Conservation (phyloP, 2,113 vertebrate species). For the Mesembrinibis cayennensis region DNA sequence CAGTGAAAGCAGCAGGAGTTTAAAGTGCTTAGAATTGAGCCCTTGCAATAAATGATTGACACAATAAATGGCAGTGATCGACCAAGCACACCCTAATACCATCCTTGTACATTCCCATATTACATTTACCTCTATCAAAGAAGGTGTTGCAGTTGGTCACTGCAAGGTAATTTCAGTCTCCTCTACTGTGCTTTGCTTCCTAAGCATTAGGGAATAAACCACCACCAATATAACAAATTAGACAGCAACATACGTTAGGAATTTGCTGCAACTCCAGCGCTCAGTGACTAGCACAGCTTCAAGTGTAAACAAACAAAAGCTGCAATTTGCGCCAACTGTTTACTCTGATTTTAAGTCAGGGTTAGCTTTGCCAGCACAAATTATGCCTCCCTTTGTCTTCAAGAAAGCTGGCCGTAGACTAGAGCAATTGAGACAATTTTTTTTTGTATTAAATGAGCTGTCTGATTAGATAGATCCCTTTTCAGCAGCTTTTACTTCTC, state of each 20-base stretch:
- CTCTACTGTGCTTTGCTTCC: background rate
- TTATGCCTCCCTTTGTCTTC: slow-evolving; percentile 39
- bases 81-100: background rate
- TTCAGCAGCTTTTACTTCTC: background rate
- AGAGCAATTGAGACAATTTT: background rate
- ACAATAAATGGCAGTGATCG: background rate
- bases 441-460: background rate
- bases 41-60: slow-evolving; percentile 16
- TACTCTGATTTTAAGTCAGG: slow-evolving; percentile 37
- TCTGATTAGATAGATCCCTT: slow-evolving; percentile 5
- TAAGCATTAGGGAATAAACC: background rate
- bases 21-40: background rate
- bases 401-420: background rate
- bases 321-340: background rate
- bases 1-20: background rate
- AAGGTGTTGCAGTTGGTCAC: background rate
- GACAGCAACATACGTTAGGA: background rate
- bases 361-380: slow-evolving; percentile 29
- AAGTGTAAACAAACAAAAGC: slow-evolving; percentile 60
- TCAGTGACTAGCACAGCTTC: slow-evolving; percentile 24
- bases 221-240: background rate
- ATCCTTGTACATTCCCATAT: background rate
- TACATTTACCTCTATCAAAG: background rate
- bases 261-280: slow-evolving; percentile 12
- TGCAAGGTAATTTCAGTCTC: background rate